Conservation (phyloP, 2,888 invertebrate genomes). For the Drosophila recens region DNA sequence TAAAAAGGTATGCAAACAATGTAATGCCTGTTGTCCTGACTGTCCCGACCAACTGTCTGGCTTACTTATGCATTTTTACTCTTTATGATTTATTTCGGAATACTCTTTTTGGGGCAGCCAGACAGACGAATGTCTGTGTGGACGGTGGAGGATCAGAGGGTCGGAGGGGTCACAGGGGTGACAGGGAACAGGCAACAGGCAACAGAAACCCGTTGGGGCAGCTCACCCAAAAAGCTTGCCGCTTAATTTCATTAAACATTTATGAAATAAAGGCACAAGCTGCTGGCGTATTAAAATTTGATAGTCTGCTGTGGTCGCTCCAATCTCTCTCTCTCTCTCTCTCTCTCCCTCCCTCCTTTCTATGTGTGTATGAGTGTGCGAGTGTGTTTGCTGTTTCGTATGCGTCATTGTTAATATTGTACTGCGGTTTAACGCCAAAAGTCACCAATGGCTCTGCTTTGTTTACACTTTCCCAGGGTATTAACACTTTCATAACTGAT, state of each 20-base stretch:
- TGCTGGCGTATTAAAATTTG: conserved; percentile 79
- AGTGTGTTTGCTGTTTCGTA: conserved; percentile 32
- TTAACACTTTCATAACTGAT: background rate
- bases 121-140: conserved; percentile 18
- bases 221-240: conserved; percentile 76
- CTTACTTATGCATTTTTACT: conserved; percentile 74
- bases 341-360: background rate
- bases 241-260: conserved; percentile 81
- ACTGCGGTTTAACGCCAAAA: conserved; percentile 75
- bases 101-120: conserved; percentile 55
- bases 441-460: conserved; percentile 53
- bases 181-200: background rate
- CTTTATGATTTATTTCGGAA: conserved; percentile 74
- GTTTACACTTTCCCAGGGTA: background rate
- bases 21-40: conserved; percentile 18
- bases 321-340: background rate
- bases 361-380: conserved; percentile 2
- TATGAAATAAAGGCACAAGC: conserved; percentile 79
- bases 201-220: conserved; percentile 32
- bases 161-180: background rate
- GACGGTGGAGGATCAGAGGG: too few relatives aligned
- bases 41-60: conserved; percentile 42
- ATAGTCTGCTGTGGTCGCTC: conserved; percentile 70
- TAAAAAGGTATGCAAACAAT: conserved; percentile 79
- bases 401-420: conserved; percentile 76